Evolutionary conservation across 2,888 invertebrate genomes (phyloP).

Genomic region (Lydus trimaculatus): DNA sequence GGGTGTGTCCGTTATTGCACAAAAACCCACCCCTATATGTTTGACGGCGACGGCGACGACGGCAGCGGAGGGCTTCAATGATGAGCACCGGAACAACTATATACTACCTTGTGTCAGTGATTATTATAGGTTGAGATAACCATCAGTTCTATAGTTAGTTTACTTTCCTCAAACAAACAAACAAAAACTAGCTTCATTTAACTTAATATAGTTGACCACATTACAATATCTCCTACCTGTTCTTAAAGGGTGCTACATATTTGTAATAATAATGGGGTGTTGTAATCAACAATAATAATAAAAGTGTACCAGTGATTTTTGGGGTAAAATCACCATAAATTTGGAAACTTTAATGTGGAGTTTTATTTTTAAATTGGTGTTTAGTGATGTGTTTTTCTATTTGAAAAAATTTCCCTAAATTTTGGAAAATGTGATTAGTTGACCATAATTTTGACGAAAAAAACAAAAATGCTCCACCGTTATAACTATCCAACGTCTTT

Average conservation of each 20-base stretch:
- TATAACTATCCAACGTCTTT: slow-evolving; percentile 58
- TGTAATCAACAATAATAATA: no score
- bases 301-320: no score
- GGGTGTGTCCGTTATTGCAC: slow-evolving; percentile 51
- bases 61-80: slow-evolving; percentile 35
- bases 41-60: slow-evolving; percentile 47
- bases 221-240: no score
- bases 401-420: no score
- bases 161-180: slow-evolving; percentile 34
- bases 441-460: neutral
- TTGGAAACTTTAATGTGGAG: no score
- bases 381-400: no score
- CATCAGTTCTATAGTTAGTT: slow-evolving; percentile 30
- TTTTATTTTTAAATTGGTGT: no score
- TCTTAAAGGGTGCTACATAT: no score
- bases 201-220: slow-evolving; percentile 42
- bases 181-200: slow-evolving; percentile 45
- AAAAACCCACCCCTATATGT: slow-evolving; percentile 51
- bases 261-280: no score
- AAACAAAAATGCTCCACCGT: slow-evolving; percentile 51
- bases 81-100: slow-evolving; percentile 54
- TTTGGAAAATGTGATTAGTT: neutral
- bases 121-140: slow-evolving; percentile 55
- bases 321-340: no score
- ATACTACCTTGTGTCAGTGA: slow-evolving; percentile 56